phyloP scores from a whole-genome alignment of 2,888 invertebrate genomes.

The Magallana nippona region DNA sequence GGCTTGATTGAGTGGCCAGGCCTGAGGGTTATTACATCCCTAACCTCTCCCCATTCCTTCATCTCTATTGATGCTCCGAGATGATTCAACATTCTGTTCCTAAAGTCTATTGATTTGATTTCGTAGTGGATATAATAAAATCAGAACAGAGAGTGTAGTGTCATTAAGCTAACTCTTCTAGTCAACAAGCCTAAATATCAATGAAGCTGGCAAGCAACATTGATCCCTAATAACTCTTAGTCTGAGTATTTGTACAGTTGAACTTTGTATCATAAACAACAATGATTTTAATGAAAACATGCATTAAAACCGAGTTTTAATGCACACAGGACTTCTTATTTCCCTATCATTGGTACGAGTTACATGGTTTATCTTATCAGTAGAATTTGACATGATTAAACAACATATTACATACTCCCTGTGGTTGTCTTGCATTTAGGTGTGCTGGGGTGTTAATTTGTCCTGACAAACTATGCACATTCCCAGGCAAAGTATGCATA shows the following conservation, averaged over 20 bases:
- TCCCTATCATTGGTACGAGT: neutral
- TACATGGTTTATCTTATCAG: slow-evolving; percentile 13
- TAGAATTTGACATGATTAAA: neutral
- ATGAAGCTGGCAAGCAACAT: neutral
- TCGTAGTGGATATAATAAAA: neutral
- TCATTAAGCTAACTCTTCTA: neutral
- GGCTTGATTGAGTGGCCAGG: neutral
- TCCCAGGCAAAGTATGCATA: neutral
- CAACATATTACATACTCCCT: neutral
- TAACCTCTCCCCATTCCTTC: neutral
- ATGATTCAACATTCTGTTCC: neutral
- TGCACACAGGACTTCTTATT: neutral
- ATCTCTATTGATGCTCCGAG: neutral
- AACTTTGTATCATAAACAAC: too few relatives aligned
- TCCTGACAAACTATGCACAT: slow-evolving; percentile 16
- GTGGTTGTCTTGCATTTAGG: neutral
- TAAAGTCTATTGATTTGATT: slow-evolving; percentile 16
- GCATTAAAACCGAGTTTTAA: too few relatives aligned
- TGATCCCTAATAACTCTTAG: too few relatives aligned
- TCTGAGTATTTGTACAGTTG: too few relatives aligned
- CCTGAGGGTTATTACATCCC: neutral
- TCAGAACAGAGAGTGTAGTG: neutral
- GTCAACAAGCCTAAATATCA: neutral
- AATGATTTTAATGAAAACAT: too few relatives aligned
- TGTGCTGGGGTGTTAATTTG: neutral